Conservation (phyloP, 1,140 invertebrate species). For the Drosophila ananassae region DNA sequence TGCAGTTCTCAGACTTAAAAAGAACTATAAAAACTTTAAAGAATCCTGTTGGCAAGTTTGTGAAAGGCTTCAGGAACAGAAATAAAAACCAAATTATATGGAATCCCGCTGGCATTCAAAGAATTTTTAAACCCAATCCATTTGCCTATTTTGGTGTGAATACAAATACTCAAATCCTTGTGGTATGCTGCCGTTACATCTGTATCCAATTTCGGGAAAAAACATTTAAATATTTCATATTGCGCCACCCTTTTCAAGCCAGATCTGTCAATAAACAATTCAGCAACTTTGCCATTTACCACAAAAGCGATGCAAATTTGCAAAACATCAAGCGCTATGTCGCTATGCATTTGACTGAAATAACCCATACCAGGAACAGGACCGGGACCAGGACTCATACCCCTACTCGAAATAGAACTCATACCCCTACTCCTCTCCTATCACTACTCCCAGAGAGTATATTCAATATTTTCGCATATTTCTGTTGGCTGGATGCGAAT, state of each 20-base stretch:
- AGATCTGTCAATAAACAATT: conserved; percentile 62
- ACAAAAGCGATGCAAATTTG: conserved; percentile 68
- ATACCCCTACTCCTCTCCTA: neutral
- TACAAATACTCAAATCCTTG: too few relatives aligned
- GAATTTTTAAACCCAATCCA: too few relatives aligned
- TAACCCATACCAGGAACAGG: neutral
- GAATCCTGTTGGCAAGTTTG: neutral
- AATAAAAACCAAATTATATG: neutral
- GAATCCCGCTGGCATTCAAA: neutral
- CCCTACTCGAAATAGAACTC: neutral
- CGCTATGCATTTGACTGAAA: conserved; percentile 49
- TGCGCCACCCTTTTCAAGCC: conserved; percentile 11
- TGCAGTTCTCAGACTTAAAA: neutral
- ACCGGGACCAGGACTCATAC: too few relatives aligned
- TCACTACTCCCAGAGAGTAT: neutral
- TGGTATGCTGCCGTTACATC: neutral
- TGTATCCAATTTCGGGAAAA: conserved; percentile 16
- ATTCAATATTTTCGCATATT: conserved; percentile 31
- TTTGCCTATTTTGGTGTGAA: too few relatives aligned
- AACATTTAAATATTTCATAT: conserved; percentile 40
- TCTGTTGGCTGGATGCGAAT: conserved; percentile 40
- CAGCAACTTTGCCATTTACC: conserved; percentile 50
- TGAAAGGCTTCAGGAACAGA: neutral
- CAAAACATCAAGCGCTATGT: conserved; percentile 56
- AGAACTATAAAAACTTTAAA: neutral